Conservation (phyloP, 2,888 invertebrate species). For the Bellardia pandia region DNA sequence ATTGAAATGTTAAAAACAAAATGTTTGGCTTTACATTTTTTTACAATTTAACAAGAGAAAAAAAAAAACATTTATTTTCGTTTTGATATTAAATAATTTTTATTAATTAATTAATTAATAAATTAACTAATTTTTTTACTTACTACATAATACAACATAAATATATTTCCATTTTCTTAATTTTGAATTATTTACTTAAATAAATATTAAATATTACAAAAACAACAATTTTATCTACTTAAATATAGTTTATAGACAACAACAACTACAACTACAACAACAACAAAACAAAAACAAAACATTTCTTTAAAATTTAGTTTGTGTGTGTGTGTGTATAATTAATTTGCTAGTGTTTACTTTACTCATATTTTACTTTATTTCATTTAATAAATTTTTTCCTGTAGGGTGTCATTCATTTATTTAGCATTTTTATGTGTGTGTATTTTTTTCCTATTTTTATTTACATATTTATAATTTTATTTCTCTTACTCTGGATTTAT, state of each 20-base stretch:
- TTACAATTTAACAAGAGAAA: background rate
- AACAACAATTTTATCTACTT: slow-evolving; percentile 42
- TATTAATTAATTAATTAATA: slow-evolving; percentile 36
- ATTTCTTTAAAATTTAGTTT: slow-evolving; percentile 62
- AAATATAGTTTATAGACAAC: slow-evolving; percentile 6
- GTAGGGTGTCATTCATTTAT: slow-evolving; percentile 60
- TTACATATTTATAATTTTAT: slow-evolving; percentile 35
- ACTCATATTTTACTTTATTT: slow-evolving; percentile 37
- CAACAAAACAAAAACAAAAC: slow-evolving; percentile 55
- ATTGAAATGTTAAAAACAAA: slow-evolving; percentile 32
- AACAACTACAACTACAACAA: slow-evolving; percentile 35
- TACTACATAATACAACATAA: slow-evolving; percentile 39
- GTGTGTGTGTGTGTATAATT: slow-evolving; percentile 49
- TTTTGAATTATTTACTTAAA: slow-evolving; percentile 60
- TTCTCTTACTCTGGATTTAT: slow-evolving; percentile 7
- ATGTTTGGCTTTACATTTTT: slow-evolving; percentile 13
- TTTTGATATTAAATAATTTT: slow-evolving; percentile 49
- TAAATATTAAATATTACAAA: slow-evolving; percentile 52
- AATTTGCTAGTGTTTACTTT: slow-evolving; percentile 42
- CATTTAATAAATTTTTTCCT: slow-evolving; percentile 9
- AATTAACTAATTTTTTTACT: slow-evolving; percentile 27
- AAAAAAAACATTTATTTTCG: slow-evolving; percentile 16
- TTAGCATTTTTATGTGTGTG: slow-evolving; percentile 62
- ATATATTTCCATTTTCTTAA: slow-evolving; percentile 32
- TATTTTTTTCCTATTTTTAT: slow-evolving; percentile 31